Conservation (phyloP, 2,797 vertebrate genomes). For the Tokudaia muenninki region DNA sequence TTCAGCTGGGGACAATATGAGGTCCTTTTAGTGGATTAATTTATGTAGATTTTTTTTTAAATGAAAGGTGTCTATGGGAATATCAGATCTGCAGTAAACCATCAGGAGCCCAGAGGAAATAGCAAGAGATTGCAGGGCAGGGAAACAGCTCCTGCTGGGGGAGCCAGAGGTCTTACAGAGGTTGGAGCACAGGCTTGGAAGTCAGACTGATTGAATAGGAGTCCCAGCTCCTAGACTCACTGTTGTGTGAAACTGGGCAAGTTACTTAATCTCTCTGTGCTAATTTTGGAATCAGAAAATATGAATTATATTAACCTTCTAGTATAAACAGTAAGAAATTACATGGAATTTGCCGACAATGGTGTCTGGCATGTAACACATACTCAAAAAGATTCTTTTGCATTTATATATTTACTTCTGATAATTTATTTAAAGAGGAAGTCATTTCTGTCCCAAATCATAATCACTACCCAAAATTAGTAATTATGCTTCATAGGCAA, state of each 20-base stretch:
- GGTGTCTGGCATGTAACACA: not conserved
- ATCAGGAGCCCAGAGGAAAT: not conserved
- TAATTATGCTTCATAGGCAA: not conserved
- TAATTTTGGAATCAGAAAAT: not conserved
- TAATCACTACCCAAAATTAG: not conserved
- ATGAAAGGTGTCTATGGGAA: not conserved
- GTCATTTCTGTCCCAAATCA: not conserved
- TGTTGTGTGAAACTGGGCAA: not conserved
- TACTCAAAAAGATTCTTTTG: not conserved
- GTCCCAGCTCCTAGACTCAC: not conserved
- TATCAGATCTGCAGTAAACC: not conserved
- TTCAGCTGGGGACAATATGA: not conserved
- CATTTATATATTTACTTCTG: not conserved
- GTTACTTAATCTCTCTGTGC: not conserved
- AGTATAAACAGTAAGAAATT: not conserved
- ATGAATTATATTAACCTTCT: not conserved
- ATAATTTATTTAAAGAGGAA: not conserved
- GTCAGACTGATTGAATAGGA: not conserved
- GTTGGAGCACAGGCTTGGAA: not conserved
- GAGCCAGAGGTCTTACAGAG: not conserved
- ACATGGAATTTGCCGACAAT: not conserved
- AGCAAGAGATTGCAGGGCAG: not conserved
- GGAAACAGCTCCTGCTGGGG: no score
- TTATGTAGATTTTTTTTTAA: not conserved
- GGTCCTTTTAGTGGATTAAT: not conserved